Evolutionary conservation across 2,888 invertebrate species (phyloP), one percentile per base, ranked within the genome.

Genomic region (Sminthurides aquaticus): DNA sequence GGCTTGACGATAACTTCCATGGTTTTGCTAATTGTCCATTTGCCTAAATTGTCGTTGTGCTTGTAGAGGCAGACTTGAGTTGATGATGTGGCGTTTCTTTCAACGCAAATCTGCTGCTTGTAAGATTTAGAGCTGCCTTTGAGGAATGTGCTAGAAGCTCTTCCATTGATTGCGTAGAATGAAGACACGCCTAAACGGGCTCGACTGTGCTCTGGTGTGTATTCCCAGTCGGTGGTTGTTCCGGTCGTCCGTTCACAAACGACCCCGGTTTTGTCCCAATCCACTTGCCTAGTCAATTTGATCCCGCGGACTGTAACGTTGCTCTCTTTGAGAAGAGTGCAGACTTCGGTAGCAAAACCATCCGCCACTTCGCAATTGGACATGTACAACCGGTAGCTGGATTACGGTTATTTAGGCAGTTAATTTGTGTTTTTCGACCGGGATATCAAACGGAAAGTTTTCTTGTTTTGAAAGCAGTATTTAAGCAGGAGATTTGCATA

Each of bases 361-460:
- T 71, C 73, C 1, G 71, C 70, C 1, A 66, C 63, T 60, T 71
- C 73, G 43, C 73, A 73, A 34, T 54, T 70, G 25, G 67, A 67
- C 24, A 70, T 63, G 52, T 65, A 65, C 34, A 70, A 62, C 22
- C 68, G 70, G 57, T 73, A 73, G 26, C 73, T 73, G 62, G 11
- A 3, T n/a, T n/a, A n/a, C n/a, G n/a, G n/a, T n/a, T n/a, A n/a
- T n/a, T n/a, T n/a, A n/a, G n/a, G n/a, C n/a, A n/a, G n/a, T n/a
- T n/a, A n/a, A n/a, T n/a, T n/a, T n/a, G n/a, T n/a, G n/a, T n/a
- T n/a, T n/a, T n/a, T n/a, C n/a, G n/a, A n/a, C n/a, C n/a, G n/a
- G n/a, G n/a, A n/a, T n/a, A n/a, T n/a, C n/a, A n/a, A n/a, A n/a
- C n/a, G n/a, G n/a, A n/a, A n/a, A n/a, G n/a, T n/a, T n/a, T n/a